Percentiles rank a stretch among this genome's conserved stretches.
Evolutionary conservation across 2,888 invertebrate genomes (phyloP).

Genomic region (Sphaeridia pumilis): DNA sequence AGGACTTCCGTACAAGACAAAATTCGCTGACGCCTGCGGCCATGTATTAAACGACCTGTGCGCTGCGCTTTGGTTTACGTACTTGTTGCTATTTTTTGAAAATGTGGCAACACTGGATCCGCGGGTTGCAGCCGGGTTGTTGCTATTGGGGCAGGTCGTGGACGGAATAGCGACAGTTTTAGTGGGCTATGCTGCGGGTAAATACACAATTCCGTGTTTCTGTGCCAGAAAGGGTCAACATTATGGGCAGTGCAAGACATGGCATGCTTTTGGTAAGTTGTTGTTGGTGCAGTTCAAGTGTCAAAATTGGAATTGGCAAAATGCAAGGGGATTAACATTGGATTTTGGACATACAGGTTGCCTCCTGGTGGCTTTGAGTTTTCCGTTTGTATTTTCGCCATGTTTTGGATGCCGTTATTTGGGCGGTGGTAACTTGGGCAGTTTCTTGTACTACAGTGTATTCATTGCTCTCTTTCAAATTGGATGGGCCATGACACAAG

Average conservation of each 20-base stretch:
- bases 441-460: constrained; percentile 60
- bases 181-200: constrained; percentile 73
- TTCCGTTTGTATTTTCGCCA: constrained; percentile 76
- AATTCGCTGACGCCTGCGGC: constrained; percentile 42
- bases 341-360: constrained; percentile 48
- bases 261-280: constrained; percentile 78
- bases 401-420: constrained; percentile 54
- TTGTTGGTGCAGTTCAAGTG: constrained; percentile 1
- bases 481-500: constrained; percentile 84
- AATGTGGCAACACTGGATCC: constrained; percentile 46
- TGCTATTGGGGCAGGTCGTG: constrained; percentile 66
- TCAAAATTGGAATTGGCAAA: constrained; percentile 2
- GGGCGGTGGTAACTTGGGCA: constrained; percentile 48
- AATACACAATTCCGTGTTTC: constrained; percentile 52
- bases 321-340: background rate
- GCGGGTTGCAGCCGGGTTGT: constrained; percentile 47
- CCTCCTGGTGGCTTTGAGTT: constrained; percentile 59
- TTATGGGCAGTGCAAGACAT: constrained; percentile 72
- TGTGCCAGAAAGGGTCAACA: constrained; percentile 45
- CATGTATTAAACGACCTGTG: constrained; percentile 85
- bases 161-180: constrained; percentile 80
- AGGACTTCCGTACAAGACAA: background rate
- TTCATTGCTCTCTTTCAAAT: constrained; percentile 70
- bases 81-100: constrained; percentile 70
- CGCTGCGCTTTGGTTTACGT: constrained; percentile 90